Percentiles rank a stretch among this genome's conserved stretches.
Conservation (phyloP, 2,113 vertebrate genomes). For the Emydura subglobosa region DNA sequence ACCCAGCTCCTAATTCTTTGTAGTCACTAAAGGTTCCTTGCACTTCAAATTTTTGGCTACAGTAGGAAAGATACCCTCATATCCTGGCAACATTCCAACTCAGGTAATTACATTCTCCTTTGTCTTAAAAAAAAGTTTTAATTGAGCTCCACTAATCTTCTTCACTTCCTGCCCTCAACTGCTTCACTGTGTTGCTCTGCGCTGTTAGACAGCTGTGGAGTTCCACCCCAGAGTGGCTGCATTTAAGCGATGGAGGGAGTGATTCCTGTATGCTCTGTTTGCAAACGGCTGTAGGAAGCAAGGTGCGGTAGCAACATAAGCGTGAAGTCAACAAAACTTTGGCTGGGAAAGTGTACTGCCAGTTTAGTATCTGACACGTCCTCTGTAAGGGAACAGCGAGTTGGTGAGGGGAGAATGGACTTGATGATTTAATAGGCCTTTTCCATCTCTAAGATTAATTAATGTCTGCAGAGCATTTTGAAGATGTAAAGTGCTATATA, state of each 20-base stretch:
- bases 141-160: neutral
- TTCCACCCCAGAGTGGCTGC: neutral
- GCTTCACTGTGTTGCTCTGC: neutral
- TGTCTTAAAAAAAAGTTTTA: neutral
- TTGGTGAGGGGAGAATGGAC: neutral
- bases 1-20: neutral
- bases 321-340: neutral
- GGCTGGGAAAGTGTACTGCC: neutral
- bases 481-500: slow-evolving; percentile 57
- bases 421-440: slow-evolving; percentile 62
- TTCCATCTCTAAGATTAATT: slow-evolving; percentile 59
- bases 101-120: neutral
- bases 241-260: accelerated
- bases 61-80: neutral
- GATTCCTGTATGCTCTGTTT: neutral
- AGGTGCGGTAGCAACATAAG: neutral
- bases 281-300: neutral
- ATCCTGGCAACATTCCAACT: neutral
- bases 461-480: neutral
- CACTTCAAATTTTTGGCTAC: neutral
- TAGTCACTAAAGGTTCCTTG: neutral
- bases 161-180: neutral
- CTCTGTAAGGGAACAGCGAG: neutral
- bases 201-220: neutral
- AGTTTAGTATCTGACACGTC: accelerated